Evolutionary conservation across 2,113 vertebrate genomes (phyloP).

Genomic region (Rattus norvegicus): DNA sequence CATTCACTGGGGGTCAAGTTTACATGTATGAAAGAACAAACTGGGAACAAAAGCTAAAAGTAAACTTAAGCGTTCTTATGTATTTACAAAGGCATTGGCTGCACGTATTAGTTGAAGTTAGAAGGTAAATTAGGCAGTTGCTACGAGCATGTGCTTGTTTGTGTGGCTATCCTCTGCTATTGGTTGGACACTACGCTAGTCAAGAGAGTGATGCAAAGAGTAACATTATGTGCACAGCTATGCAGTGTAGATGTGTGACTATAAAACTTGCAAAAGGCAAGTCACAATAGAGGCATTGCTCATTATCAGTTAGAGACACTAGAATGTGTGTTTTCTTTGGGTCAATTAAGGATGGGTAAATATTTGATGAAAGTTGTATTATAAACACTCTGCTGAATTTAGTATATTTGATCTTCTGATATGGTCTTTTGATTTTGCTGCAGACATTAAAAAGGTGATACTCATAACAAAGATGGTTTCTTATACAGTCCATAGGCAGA

Average conservation of each 20-base stretch:
- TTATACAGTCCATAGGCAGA: too few species aligned
- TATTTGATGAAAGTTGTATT: background rate
- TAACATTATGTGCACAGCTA: background rate
- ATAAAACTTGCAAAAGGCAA: background rate
- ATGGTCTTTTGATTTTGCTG: background rate
- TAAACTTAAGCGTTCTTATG: background rate
- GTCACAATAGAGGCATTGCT: background rate
- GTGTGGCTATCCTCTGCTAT: background rate
- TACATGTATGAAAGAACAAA: background rate
- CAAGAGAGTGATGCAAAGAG: background rate
- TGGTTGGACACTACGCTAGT: background rate
- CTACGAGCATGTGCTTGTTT: background rate
- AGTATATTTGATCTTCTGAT: background rate
- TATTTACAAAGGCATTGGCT: background rate
- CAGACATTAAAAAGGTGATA: background rate
- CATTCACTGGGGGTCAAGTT: too few species aligned
- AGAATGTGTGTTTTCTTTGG: background rate
- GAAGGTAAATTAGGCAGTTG: background rate
- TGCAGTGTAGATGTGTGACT: background rate
- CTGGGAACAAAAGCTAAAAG: background rate
- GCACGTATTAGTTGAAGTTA: background rate
- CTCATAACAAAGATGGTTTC: background rate
- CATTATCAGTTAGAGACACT: background rate
- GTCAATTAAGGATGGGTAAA: background rate
- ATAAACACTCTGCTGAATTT: background rate